Evolutionary conservation across 1,140 invertebrate species (phyloP), one percentile per base, ranked within the genome.

Genomic region (Archivesica marissinica): DNA sequence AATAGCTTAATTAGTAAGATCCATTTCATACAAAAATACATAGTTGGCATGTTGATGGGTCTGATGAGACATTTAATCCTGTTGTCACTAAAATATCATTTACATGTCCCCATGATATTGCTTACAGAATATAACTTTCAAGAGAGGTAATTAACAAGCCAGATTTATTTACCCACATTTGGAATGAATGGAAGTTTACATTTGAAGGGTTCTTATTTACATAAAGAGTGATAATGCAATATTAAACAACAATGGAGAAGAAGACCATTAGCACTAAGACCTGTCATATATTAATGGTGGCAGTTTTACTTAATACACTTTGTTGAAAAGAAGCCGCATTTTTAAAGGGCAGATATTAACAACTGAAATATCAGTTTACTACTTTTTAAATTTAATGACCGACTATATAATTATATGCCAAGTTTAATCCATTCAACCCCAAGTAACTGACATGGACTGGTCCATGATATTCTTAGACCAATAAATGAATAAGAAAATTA

Each of bases 251-350:
- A 64, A 64, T 64, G 23, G 59, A 1, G 13, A 64, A 1, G 59
- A 15, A 15, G n/a, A 20, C 30, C 30, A 64, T 64, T 64, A 64
- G 59, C 30, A 35, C 30, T 25, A 11, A 64, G 3, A 9, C 30
- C 28, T 64, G 59, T 64, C 59, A 64, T 35, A 4, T 64, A 64
- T 64, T 64, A 64, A 64, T 64, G 59, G 38, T 35, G 59, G 30
- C 59, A 35, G 13, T 1, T 25, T 64, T 64, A 35, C 20, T 25
- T 28, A 59, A n/a, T 28, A 2, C 6, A 28, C 13, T 3, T 28
- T 20, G 17, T 7, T 59, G 25, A 59, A 59, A 59, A 59, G 54
- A n/a, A 59, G 9, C 25, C n/a, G 4, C n/a, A n/a, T n/a, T n/a
- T n/a, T n/a, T n/a, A n/a, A n/a, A n/a, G n/a, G n/a, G n/a, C n/a